Conservation (phyloP, 1,140 invertebrate species). For the Aphaenogaster floridana region DNA sequence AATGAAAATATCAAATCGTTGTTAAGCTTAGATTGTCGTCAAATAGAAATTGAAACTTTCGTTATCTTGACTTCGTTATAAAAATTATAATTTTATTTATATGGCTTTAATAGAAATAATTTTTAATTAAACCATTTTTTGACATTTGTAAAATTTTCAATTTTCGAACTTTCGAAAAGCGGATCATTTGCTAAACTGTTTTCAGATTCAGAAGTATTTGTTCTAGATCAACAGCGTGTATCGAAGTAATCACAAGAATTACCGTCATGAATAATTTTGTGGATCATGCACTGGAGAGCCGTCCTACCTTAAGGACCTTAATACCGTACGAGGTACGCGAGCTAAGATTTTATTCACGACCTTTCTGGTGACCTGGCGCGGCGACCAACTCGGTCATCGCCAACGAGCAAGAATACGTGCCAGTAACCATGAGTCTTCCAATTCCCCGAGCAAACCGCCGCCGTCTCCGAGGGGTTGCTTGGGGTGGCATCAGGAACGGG, state of each 20-base stretch:
- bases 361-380: conserved; percentile 2
- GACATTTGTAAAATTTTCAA: neutral
- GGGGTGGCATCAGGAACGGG: conserved; percentile 18
- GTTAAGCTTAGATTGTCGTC: neutral
- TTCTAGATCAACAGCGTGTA: neutral
- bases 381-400: conserved; percentile 21
- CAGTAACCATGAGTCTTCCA: conserved; percentile 63
- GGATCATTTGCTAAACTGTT: neutral
- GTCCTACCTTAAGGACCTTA: conserved; percentile 7
- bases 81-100: conserved; percentile 1
- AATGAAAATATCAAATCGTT: neutral
- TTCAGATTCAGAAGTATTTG: neutral
- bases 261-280: conserved; percentile 8
- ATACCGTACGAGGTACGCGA: neutral
- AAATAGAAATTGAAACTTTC: neutral
- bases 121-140: neutral
- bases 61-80: neutral
- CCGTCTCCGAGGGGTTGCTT: conserved; percentile 35
- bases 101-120: neutral
- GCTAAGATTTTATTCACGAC: conserved; percentile 59
- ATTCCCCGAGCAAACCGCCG: conserved; percentile 68
- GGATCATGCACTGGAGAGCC: neutral
- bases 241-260: neutral
- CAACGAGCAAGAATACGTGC: conserved; percentile 46
- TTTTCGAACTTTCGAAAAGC: neutral